phyloP scores from a whole-genome alignment of 2,888 invertebrate genomes.

The Drosophila eohydei region DNA sequence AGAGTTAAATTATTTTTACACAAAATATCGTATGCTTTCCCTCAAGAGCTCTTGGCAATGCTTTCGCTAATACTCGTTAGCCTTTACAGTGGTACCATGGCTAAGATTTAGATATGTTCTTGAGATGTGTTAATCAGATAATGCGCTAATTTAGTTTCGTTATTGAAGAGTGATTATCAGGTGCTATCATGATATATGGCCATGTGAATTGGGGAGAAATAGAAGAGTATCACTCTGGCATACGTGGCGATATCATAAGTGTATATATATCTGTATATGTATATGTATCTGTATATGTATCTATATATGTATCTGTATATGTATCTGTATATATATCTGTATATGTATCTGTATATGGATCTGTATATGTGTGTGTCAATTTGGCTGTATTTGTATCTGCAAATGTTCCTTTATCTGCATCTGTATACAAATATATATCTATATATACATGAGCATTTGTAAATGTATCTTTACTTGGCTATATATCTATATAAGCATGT shows the following conservation, averaged over 20 bases:
- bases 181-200: not conserved
- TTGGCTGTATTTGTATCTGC: not conserved
- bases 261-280: not conserved
- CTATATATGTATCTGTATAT: not conserved
- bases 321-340: not conserved
- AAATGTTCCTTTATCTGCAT: not conserved
- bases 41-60: not conserved
- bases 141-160: not conserved
- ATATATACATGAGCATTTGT: not conserved
- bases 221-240: conserved; percentile 10
- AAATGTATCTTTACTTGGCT: conserved; percentile 22
- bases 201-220: not conserved
- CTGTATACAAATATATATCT: conserved; percentile 7
- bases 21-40: too few relatives aligned
- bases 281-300: not conserved
- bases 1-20: not conserved
- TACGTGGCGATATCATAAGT: not conserved
- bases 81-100: not conserved
- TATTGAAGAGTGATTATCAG: not conserved
- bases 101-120: not conserved
- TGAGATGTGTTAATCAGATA: not conserved
- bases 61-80: not conserved
- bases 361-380: not conserved
- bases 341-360: not conserved
- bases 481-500: conserved; percentile 11